Base-by-base conservation (phyloP, 2,113 vertebrate species). In the Carlito syrichta region DNA sequence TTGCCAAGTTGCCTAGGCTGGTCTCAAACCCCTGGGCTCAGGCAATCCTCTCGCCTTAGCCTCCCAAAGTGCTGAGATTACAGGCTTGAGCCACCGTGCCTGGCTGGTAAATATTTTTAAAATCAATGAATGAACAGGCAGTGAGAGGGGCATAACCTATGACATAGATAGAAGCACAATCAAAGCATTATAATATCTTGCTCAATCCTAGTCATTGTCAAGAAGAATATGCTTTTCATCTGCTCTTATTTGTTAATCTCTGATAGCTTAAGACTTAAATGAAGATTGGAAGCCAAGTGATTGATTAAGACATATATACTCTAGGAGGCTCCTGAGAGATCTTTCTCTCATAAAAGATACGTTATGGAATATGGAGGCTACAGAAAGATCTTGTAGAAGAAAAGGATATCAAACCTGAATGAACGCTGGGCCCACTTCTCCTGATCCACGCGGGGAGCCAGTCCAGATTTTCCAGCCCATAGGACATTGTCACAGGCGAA, bases 401-500 rank as follows among this genome's bases (percentile, higher is more conserved):
- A 96, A 92, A 66, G 6, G 22, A 54, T 40, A 83, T 54, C 98
- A 89, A 96, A 99, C 99, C 99, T 99, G 99, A 99, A 99, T 0
- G 99, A 99, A 2, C 99, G 98, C 93, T 99, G 99, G 93, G 99
- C 99, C 99, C 99, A 99, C 89, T 99, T 99, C 30, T 99, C 98
- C 89, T 98, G 99, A 97, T 99, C 99, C 86, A 99, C 97, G 8
- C 79, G 38, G 0, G 98, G 98, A 78, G 99, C 88, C 2, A 99
- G 89, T 11, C 99, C 99, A 0, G 97, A 97, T 85, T 99, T 99
- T 1, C 99, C 99, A 0, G 99, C 99, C 99, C 99, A 99, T 35
- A 99, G 98, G 35, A 99, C 97, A 35, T 99, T 99, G 98, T 99
- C 99, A 1, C 99, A 99, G 98, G 99, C 99, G 0, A 99, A 99